Conservation (phyloP, 2,888 invertebrate genomes). For the Dusona sp. region DNA sequence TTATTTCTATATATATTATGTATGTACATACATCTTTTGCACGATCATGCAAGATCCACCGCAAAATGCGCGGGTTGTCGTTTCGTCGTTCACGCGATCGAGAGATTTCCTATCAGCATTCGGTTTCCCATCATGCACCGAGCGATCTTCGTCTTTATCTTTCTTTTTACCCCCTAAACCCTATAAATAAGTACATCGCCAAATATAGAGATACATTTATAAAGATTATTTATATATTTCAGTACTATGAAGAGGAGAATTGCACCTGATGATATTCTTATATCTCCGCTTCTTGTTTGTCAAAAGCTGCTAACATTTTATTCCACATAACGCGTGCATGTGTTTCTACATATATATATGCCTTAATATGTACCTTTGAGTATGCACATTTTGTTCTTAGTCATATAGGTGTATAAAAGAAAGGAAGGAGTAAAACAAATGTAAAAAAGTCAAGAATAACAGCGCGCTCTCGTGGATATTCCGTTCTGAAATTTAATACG, state of each 20-base stretch:
- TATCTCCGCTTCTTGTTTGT: constrained; percentile 27
- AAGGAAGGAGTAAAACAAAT: background rate
- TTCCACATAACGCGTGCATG: background rate
- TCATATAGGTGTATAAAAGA: constrained; percentile 10
- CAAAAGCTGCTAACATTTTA: background rate
- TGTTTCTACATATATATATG: background rate
- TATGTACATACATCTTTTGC: constrained; percentile 44
- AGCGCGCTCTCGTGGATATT: background rate
- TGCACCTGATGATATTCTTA: constrained; percentile 28
- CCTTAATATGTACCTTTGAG: background rate
- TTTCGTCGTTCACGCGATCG: constrained; percentile 39
- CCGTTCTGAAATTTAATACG: constrained; percentile 61
- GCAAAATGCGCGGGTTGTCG: constrained; percentile 15
- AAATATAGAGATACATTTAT: background rate
- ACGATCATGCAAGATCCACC: constrained; percentile 40
- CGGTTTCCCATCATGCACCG: constrained; percentile 55
- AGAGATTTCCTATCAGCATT: constrained; percentile 61
- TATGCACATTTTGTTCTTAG: background rate
- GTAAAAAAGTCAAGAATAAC: background rate
- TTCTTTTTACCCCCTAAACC: background rate
- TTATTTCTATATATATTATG: constrained; percentile 5
- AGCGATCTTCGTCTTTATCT: constrained; percentile 26
- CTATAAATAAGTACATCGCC: background rate
- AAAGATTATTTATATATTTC: background rate
- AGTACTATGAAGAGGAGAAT: background rate